A percentile compares a stretch with the other conserved stretches of the same genome.
Conservation (phyloP, 1,140 invertebrate genomes). For the Zaprionus gabonicus region DNA sequence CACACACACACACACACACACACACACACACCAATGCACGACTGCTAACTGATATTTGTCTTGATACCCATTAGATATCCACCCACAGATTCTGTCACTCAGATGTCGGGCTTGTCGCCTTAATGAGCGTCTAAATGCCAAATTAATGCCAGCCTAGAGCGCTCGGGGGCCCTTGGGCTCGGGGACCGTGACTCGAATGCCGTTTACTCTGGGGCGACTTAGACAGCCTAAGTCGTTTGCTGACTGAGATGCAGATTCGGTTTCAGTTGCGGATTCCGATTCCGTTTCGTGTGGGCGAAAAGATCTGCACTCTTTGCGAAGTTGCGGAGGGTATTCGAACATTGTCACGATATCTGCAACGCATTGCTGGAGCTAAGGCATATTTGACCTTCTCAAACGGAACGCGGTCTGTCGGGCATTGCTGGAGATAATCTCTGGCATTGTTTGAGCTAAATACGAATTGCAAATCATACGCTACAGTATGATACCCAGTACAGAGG, state of each 20-base stretch:
- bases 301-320: conserved; percentile 32
- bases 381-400: not conserved
- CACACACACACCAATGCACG: not conserved
- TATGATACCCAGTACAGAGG: not conserved
- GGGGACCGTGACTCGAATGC: conserved; percentile 42
- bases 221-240: conserved; percentile 5
- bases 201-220: conserved; percentile 20
- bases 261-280: conserved; percentile 5
- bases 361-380: not conserved
- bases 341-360: not conserved
- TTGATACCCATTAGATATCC: conserved; percentile 31
- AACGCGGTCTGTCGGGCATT: not conserved
- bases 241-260: conserved; percentile 11
- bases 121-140: conserved; percentile 73
- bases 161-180: conserved; percentile 31
- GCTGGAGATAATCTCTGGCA: not conserved
- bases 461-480: not conserved
- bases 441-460: not conserved
- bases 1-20: too few relatives aligned
- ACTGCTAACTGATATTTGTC: conserved; percentile 10
- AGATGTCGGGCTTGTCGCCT: conserved; percentile 57
- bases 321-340: not conserved
- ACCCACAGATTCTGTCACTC: conserved; percentile 69
- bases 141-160: conserved; percentile 57
- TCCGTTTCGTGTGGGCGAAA: conserved; percentile 53